Evolutionary conservation across 2,113 vertebrate genomes (phyloP), one percentile per base, ranked within the genome.

Genomic region (Theristicus caerulescens): DNA sequence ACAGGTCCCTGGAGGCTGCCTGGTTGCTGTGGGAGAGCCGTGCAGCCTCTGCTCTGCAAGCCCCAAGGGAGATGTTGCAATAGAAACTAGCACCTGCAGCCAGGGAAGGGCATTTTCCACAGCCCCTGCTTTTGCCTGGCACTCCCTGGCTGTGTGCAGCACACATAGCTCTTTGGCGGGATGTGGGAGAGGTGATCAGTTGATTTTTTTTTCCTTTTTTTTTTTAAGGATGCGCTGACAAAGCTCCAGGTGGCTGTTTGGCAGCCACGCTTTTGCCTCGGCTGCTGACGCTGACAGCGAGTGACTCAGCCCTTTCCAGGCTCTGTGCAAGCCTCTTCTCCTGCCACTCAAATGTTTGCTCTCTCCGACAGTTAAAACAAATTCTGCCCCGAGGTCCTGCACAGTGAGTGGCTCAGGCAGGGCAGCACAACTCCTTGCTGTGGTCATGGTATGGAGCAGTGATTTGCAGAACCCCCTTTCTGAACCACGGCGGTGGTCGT

Each of bases 271-370:
- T 87, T 82, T 69, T 70, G 65, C 83, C 77, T 89, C 13, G 0
- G 77, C 18, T 73, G 85, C 91, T 97, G 77, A 69, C 1, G 29
- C 90, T 4, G 17, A 52, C 81, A 92, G 96, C 5, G 26, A 76
- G 77, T 85, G 93, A 95, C 83, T 94, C 96, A 96, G 91, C 89
- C 84, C 89, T 80, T 95, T 49, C 66, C 84, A 79, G 64, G 83
- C 76, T 64, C 91, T n/a, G 22, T 4, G 19, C 22, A 38, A 94
- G 54, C 31, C 69, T 94, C 54, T 82, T 79, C 59, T 44, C 73
- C 74, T 85, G 84, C 78, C 61, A 38, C 73, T 95, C 91, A 40
- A 31, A 72, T 5, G 6, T 87, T 82, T 70, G 55, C 51, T 80
- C 66, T 77, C 36, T 72, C 57, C 1, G 2, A 36, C 3, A 0